Evolutionary conservation across 2,797 vertebrate species (phyloP).

Genomic region (Siniperca undulata): DNA sequence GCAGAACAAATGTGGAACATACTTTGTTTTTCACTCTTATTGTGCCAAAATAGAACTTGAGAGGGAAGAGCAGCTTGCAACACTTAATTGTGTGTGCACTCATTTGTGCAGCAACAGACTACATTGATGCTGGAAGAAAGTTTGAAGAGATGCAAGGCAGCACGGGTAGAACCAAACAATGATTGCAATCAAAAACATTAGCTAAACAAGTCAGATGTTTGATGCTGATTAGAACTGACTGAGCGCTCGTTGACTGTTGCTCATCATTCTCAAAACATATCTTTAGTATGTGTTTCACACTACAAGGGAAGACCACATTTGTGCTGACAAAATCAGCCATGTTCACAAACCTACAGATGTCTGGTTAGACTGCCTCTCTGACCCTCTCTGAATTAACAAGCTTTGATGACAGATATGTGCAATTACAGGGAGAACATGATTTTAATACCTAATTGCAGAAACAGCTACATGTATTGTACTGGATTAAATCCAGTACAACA

Average conservation of each 20-base stretch:
- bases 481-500: background rate
- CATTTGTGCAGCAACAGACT: conserved; percentile 25
- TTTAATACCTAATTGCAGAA: background rate
- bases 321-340: background rate
- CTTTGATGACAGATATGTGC: conserved; percentile 12
- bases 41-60: conserved; percentile 45
- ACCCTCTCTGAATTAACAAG: conserved; percentile 2
- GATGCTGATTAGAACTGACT: conserved; percentile 17
- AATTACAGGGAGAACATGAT: background rate
- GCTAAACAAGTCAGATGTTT: conserved; percentile 22
- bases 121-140: conserved; percentile 18
- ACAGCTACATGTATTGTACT: background rate
- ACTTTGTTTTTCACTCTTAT: conserved; percentile 51
- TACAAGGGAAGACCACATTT: background rate
- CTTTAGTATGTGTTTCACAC: background rate
- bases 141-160: conserved; percentile 5
- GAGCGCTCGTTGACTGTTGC: background rate
- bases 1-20: conserved; percentile 49
- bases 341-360: conserved; percentile 9
- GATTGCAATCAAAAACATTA: conserved; percentile 23
- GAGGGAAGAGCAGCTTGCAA: conserved; percentile 58
- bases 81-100: conserved; percentile 31
- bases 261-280: conserved; percentile 10
- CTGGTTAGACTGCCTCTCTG: background rate
- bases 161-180: background rate